A percentile compares a stretch with the other conserved stretches of the same genome.
These are phyloP conservation scores for Dryomyza anilis DNA, from an alignment of 2,888 invertebrate genomes.

Conservation along the genomic window DNA sequence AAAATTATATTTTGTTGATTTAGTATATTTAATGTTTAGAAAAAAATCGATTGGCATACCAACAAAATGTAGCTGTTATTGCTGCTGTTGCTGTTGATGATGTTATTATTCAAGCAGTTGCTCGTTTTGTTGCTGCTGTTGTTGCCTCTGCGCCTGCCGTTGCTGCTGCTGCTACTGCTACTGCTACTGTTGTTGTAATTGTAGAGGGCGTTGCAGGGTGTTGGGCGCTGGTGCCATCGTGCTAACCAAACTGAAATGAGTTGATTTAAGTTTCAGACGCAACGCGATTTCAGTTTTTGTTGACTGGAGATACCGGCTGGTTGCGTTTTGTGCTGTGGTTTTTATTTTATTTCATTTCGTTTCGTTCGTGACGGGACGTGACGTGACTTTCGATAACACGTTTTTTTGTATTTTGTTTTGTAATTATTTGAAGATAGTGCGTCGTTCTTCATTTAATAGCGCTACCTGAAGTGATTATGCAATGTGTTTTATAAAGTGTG, in stretches of 20 bases:
- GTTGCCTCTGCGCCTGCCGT: constrained; percentile 19
- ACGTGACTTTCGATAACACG: background rate
- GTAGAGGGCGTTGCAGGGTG: background rate
- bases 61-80: background rate
- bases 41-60: background rate
- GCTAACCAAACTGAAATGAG: constrained; percentile 7
- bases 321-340: constrained; percentile 24
- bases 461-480: too few species aligned
- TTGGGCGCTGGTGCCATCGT: background rate
- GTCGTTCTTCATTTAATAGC: too few species aligned
- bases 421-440: too few species aligned
- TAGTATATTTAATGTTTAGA: too few species aligned
- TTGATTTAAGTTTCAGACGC: constrained; percentile 44
- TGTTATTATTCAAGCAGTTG: background rate
- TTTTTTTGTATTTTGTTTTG: background rate
- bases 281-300: constrained; percentile 55
- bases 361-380: background rate
- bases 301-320: constrained; percentile 55
- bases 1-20: too few species aligned
- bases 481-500: too few species aligned
- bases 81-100: background rate
- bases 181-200: constrained; percentile 14
- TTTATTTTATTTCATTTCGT: too few species aligned
- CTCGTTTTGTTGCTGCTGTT: constrained; percentile 18
- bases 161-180: constrained; percentile 3